Evolutionary conservation across 2,888 invertebrate genomes (phyloP), one percentile per base, ranked within the genome.

Genomic region (Polyommatus icarus): DNA sequence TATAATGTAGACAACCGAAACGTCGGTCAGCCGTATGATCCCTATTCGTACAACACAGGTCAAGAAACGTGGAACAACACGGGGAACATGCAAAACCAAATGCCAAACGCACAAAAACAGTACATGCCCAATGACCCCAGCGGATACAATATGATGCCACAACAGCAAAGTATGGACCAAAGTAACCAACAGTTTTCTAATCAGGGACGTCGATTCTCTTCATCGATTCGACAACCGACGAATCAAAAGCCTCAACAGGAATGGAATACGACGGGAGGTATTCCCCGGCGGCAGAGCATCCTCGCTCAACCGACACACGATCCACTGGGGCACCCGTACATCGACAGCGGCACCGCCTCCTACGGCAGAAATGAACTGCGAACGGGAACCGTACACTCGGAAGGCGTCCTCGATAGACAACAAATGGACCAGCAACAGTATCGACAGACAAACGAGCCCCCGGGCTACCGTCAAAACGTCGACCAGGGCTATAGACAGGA

Each of bases 401-500:
- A 93, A 81, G 88, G 88, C 57, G 85, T 87, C 76, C 84, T 88
- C 20, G 89, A 88, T 71, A 85, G 88, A 79, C 88, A 88, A 84
- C 81, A 83, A 59, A 83, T 85, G 36, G 91, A 90, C 81, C 83
- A 86, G 78, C 89, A 91, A 84, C 78, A 80, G 80, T 88, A 87
- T 82, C 85, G 88, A 77, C 84, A 87, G 79, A 84, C 87, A 18
- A 86, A 86, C 71, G 90, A 90, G 78, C 82, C 85, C 5, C 90
- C 90, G 83, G 87, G 83, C 54, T 91, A 91, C 80, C 85, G 90
- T 73, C 90, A 90, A 85, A 82, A 86, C 24, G 84, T 88, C 46
- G 87, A 95, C 82, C 87, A 96, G 83, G 93, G 91, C 81, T 95
- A 95, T 46, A 88, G 94, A 82, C 92, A 94, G 61, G 82, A 82